Evolutionary conservation across 2,888 invertebrate species (phyloP), one percentile per base, ranked within the genome.

Genomic region (Allolobophora icterica): DNA sequence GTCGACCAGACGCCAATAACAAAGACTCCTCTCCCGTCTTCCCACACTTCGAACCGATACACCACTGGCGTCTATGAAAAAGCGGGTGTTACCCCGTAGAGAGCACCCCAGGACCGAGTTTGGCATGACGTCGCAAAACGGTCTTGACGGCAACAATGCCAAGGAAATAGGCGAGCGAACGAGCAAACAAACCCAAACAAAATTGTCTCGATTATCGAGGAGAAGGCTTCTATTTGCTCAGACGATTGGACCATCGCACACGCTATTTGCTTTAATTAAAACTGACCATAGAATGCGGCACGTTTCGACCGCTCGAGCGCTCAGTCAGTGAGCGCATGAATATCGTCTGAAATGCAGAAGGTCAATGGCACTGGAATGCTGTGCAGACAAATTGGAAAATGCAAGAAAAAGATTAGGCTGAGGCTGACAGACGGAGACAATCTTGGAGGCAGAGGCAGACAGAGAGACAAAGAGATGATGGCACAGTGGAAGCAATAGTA

Each of bases 261-360:
- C 35, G 87, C 34, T 35, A 35, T 87, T 38, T 38, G 38, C 87
- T 38, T 87, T 87, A 87, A 87, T 87, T 87, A 87, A 87, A 87
- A 87, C 87, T 38, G 38, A 87, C 87, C 87, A 87, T 87, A 87
- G 87, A 87, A 34, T 5, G 38, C 8, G 34, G n/a, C 33, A 89
- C 45, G 89, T 30, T 89, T 71, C 71, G 71, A 71, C 71, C n/a
- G 71, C n/a, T 71, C n/a, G 71, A n/a, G 8, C 2, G 71, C n/a
- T 58, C 71, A 71, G 30, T n/a, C 71, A 17, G 71, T 13, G 4
- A 8, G 13, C 13, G 71, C 71, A n/a, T 71, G n/a, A 13, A 13
- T n/a, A 13, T n/a, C 71, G 71, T 3, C 71, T 11, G n/a, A 71
- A n/a, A 71, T 71, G n/a, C 30, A 71, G 71, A n/a, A 71, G n/a